Evolutionary conservation across 1,140 invertebrate genomes (phyloP), one percentile per base, ranked within the genome.

Genomic region (Anastrepha ludens): DNA sequence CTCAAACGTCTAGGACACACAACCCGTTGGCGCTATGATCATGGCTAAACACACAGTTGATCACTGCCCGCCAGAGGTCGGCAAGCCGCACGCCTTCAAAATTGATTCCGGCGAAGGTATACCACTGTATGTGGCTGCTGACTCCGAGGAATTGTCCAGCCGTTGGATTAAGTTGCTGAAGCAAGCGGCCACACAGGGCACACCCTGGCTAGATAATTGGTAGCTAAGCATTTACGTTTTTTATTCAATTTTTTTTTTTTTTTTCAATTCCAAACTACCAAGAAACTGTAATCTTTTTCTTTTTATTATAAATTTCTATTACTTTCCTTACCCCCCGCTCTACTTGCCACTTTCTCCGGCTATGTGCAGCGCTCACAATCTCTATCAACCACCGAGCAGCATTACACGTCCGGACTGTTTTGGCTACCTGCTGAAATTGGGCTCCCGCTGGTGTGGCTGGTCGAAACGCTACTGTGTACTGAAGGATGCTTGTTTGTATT

Each of bases 401-500:
- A 96, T 99, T 87, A 94, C 95, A 44, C 94, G 96, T 87, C 96
- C 98, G 1, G 98, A 99, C 91, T 99, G 98, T 93, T 97, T 97
- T 90, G 98, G 98, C 17, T 97, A 97, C 93, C 94, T 99, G 39
- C 96, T 96, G 91, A 99, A 98, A 93, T 95, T 97, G 59, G 95
- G 94, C 91, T 96, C 93, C 89, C 96, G 95, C 93, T 96, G 94
- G 96, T 97, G 97, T 94, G 96, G 95, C 78, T 99, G 98, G 98
- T 97, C 96, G 88, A 96, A 97, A 90, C 95, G 98, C 70, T 99
- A 98, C 94, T 99, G 98, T 94, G 97, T 99, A 39, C 95, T 99
- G 6, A 99, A 99, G 93, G 98, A 99, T 93, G 98, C 98, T 70
- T 98, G 97, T 90, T 94, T 99, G 13, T 99, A 98, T 94, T 98